These are phyloP conservation scores for Rhinoptilus africanus DNA, from an alignment of 2,113 vertebrate species.

Conservation along the genomic window DNA sequence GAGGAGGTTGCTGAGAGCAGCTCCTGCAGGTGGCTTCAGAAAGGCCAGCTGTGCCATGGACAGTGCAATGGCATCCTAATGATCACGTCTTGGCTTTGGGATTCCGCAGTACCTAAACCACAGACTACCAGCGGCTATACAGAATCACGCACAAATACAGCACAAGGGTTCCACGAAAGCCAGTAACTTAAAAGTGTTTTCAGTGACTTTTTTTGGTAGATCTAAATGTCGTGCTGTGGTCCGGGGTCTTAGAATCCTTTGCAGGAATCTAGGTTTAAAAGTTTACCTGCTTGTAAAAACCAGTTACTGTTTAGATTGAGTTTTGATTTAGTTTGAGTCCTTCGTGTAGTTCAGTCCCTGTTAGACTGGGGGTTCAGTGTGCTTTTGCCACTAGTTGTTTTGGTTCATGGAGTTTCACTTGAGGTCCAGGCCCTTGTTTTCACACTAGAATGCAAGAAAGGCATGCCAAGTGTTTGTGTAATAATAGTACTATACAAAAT, in stretches of 20 bases:
- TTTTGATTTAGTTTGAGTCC: background rate
- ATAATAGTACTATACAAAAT: background rate
- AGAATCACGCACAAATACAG: background rate
- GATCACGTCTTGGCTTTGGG: background rate
- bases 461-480: background rate
- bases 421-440: background rate
- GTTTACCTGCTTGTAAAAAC: background rate
- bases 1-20: background rate
- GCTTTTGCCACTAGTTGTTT: background rate
- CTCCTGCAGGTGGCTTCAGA: background rate
- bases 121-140: fast-evolving
- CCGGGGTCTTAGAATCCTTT: background rate
- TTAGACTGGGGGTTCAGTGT: fast-evolving
- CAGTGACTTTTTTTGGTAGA: background rate
- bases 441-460: background rate
- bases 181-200: background rate
- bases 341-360: background rate
- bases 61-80: background rate
- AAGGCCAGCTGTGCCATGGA: background rate
- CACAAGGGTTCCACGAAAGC: background rate
- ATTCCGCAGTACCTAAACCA: background rate
- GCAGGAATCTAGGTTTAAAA: background rate
- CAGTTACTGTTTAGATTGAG: background rate
- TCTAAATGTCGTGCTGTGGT: background rate
- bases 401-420: background rate